Percentiles rank a stretch among this genome's conserved stretches.
phyloP scores from a whole-genome alignment of 2,113 vertebrate genomes.

The Spea multiplicata region DNA sequence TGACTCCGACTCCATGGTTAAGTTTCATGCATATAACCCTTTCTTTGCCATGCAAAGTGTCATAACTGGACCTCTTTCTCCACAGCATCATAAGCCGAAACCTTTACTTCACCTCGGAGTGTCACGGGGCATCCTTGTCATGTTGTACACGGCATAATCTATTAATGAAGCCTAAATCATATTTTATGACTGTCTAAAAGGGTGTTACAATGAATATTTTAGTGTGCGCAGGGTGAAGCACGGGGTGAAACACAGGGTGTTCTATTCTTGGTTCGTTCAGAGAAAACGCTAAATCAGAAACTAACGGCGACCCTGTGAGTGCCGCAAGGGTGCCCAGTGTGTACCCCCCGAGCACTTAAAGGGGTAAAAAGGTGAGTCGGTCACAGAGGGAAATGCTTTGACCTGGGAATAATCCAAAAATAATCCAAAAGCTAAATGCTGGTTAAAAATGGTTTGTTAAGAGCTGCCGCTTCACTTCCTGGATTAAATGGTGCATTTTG shows the following conservation, averaged over 20 bases:
- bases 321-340: not conserved
- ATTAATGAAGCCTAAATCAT: constrained; percentile 31
- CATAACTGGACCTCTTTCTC: too few relatives aligned
- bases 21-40: too few relatives aligned
- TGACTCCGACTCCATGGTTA: too few relatives aligned
- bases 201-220: constrained; percentile 36
- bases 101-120: constrained; percentile 22
- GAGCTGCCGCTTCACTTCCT: too few relatives aligned
- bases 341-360: too few relatives aligned
- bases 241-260: constrained; percentile 6
- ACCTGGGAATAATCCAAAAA: too few relatives aligned
- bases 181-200: constrained; percentile 26
- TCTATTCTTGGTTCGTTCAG: not conserved
- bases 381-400: too few relatives aligned
- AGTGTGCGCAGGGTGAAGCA: not conserved
- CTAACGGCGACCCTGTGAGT: not conserved
- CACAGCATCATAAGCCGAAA: not conserved
- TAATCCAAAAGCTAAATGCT: too few relatives aligned
- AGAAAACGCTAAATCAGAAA: not conserved
- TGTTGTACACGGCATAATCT: constrained; percentile 17
- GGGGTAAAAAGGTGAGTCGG: too few relatives aligned
- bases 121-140: constrained; percentile 24
- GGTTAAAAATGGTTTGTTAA: too few relatives aligned
- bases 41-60: too few relatives aligned
- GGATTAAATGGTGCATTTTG: not conserved